Percentiles rank a stretch among this genome's conserved stretches.
Conservation (phyloP, 2,113 vertebrate genomes). For the Aix galericulata region DNA sequence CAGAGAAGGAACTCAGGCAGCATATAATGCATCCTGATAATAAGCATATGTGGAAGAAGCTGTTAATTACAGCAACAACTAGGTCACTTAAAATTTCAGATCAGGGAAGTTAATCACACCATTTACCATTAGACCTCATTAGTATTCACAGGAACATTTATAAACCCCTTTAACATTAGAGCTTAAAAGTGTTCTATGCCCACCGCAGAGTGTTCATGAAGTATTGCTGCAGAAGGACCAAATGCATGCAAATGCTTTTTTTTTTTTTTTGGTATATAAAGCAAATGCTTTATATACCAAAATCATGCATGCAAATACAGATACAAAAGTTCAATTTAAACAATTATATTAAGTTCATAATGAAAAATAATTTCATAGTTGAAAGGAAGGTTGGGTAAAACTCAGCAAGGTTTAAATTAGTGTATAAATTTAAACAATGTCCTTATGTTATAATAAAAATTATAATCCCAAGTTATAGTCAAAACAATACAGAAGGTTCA, state of each 20-base stretch:
- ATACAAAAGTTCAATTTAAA: neutral
- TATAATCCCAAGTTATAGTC: neutral
- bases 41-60: constrained; percentile 18
- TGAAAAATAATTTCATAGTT: neutral
- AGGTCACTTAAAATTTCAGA: constrained; percentile 44
- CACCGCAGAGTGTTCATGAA: neutral
- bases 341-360: neutral
- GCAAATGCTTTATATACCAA: neutral
- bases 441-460: neutral
- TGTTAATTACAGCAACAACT: constrained; percentile 57
- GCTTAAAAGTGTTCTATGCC: neutral
- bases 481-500: neutral
- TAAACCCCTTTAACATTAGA: neutral
- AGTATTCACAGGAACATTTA: constrained; percentile 36
- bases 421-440: neutral
- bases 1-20: neutral
- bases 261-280: too few species aligned
- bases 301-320: neutral
- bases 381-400: neutral
- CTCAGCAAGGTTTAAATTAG: neutral
- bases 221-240: neutral
- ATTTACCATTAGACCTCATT: constrained; percentile 42
- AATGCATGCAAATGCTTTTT: neutral
- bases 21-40: constrained; percentile 1
- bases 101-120: constrained; percentile 44